Percentiles rank a stretch among this genome's conserved stretches.
phyloP scores from a whole-genome alignment of 2,888 invertebrate genomes.

The Watsonalla cultraria region DNA sequence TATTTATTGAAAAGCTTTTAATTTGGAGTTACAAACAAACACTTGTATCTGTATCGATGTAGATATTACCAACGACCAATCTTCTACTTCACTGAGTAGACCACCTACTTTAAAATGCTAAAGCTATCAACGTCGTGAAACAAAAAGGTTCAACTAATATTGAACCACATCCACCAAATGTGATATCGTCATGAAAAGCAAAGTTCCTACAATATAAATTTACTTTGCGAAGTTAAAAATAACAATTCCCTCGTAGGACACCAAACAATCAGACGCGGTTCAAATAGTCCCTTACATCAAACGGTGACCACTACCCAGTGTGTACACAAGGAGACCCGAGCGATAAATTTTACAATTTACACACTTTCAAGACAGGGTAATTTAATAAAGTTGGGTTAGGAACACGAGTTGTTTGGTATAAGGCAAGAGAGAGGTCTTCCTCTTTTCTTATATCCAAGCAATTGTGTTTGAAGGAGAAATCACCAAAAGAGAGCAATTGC shows the following conservation, averaged over 20 bases:
- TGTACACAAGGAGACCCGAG: conserved; percentile 22
- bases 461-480: not conserved
- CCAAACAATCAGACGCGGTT: conserved; percentile 8
- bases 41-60: no score
- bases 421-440: conserved; percentile 9
- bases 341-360: conserved; percentile 58
- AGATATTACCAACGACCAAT: no score
- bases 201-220: not conserved
- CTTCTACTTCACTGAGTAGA: no score
- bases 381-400: conserved; percentile 49
- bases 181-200: not conserved
- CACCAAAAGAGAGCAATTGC: no score
- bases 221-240: not conserved
- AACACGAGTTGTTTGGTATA: conserved; percentile 17
- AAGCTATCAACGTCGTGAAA: not conserved
- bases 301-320: conserved; percentile 25
- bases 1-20: no score
- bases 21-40: no score
- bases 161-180: not conserved
- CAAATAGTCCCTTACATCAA: conserved; percentile 15
- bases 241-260: not conserved
- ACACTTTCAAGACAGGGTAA: conserved; percentile 47
- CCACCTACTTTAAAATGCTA: no score
- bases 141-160: not conserved
- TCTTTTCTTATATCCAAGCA: conserved; percentile 13